phyloP scores from a whole-genome alignment of 1,140 invertebrate genomes.

The Hyposmocoma kahamanoa region DNA sequence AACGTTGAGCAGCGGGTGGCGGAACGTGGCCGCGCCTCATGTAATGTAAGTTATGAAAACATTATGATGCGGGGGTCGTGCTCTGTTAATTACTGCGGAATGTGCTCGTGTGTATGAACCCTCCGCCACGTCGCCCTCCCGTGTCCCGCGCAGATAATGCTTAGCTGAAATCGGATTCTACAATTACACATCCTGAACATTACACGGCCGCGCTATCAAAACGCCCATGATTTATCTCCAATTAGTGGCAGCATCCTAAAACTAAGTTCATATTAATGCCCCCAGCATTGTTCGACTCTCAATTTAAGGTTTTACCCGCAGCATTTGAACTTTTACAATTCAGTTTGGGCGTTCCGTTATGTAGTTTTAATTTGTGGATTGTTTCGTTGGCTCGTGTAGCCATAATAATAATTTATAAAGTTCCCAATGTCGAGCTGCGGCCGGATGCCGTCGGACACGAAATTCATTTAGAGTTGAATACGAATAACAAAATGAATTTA shows the following conservation, averaged over 20 bases:
- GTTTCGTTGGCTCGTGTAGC: constrained; percentile 33
- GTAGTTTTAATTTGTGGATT: constrained; percentile 36
- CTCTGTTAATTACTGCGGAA: constrained; percentile 33
- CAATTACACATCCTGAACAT: neutral
- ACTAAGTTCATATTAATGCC: neutral
- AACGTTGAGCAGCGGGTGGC: neutral
- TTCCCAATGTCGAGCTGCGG: constrained; percentile 34
- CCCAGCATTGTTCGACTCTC: neutral
- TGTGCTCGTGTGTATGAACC: constrained; percentile 9
- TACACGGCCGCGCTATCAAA: neutral
- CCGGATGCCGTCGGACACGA: constrained; percentile 31
- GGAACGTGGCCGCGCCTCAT: neutral
- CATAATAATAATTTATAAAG: constrained; percentile 50
- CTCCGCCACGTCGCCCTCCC: too few species aligned
- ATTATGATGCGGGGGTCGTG: constrained; percentile 34
- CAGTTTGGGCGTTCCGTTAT: constrained; percentile 34
- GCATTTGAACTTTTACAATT: constrained; percentile 38
- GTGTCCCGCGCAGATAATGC: neutral
- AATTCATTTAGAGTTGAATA: constrained; percentile 52
- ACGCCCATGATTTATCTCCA: constrained; percentile 8
- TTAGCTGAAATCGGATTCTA: neutral
- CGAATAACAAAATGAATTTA: constrained; percentile 52
- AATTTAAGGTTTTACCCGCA: constrained; percentile 21
- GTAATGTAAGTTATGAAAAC: constrained; percentile 30
- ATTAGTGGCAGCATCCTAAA: neutral